A percentile compares a stretch with the other conserved stretches of the same genome.
These are phyloP conservation scores for Trichomycterus rosablanca DNA, from an alignment of 2,113 vertebrate species.

Conservation along the genomic window DNA sequence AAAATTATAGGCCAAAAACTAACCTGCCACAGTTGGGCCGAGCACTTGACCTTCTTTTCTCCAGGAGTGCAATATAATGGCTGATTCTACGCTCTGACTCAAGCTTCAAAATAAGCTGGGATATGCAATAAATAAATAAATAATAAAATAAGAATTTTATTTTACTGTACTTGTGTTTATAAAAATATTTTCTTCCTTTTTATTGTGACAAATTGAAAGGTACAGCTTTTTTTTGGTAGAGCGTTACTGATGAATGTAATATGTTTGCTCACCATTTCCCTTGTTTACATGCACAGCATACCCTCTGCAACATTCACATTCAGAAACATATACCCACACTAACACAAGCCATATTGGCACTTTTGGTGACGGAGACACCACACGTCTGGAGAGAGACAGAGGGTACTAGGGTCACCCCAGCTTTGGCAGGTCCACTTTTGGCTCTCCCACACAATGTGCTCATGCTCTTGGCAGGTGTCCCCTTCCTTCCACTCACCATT, in stretches of 20 bases:
- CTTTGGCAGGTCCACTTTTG: conserved; percentile 55
- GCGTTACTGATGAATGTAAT: background rate
- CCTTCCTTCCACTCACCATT: conserved; percentile 1
- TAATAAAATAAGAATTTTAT: background rate
- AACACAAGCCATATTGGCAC: conserved; percentile 43
- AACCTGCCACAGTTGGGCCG: too few species aligned
- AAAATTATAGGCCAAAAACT: too few species aligned
- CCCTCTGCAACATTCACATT: conserved; percentile 3
- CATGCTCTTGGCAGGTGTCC: conserved; percentile 57
- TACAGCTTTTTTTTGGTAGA: too few species aligned
- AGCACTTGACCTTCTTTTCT: too few species aligned
- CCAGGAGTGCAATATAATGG: too few species aligned
- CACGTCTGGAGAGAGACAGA: conserved; percentile 39
- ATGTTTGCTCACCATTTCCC: background rate
- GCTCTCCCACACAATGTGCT: conserved; percentile 49
- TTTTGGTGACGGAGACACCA: conserved; percentile 37
- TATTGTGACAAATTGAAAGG: background rate
- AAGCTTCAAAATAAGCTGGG: too few species aligned
- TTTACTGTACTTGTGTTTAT: background rate
- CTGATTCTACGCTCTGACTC: too few species aligned
- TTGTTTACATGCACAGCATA: background rate
- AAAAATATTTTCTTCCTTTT: conserved; percentile 7
- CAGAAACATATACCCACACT: conserved; percentile 36
- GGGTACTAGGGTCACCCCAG: conserved; percentile 54
- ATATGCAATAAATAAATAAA: too few species aligned